Conservation (phyloP, 2,113 vertebrate species). For the Paradoxurus hermaphroditus region DNA sequence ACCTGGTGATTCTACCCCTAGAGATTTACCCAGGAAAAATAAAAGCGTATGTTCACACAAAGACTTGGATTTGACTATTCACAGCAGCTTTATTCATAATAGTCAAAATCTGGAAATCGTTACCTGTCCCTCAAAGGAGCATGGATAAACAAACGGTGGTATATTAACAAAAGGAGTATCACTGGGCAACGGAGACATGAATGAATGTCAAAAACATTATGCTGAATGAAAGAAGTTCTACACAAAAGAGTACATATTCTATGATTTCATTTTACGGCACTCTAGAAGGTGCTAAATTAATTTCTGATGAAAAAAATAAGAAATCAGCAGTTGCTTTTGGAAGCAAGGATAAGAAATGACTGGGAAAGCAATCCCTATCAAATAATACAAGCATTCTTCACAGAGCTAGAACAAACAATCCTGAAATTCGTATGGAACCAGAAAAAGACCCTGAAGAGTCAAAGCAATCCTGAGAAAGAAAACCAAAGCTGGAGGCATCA, state of each 20-base stretch:
- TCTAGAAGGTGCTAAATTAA: neutral
- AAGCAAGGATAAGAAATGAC: neutral
- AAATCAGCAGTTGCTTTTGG: neutral
- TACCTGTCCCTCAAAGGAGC: neutral
- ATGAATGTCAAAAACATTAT: neutral
- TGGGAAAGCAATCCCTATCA: neutral
- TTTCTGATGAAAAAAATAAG: neutral
- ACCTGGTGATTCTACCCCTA: neutral
- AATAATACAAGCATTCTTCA: too few relatives aligned
- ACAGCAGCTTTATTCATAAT: neutral
- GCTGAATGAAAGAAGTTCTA: neutral
- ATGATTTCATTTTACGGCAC: neutral
- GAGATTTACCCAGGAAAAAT: neutral
- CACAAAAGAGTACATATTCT: neutral
- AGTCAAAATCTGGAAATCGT: neutral
- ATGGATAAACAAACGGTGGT: neutral
- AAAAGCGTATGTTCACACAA: neutral
- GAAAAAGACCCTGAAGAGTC: too few relatives aligned
- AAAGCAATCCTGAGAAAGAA: too few relatives aligned
- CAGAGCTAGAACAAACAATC: too few relatives aligned
- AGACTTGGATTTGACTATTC: neutral
- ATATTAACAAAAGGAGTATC: neutral
- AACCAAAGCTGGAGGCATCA: too few relatives aligned
- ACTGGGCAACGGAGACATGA: neutral
- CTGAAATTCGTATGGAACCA: too few relatives aligned